These are phyloP conservation scores for Metaphire vulgaris DNA, from an alignment of 1,140 invertebrate genomes.

Conservation along the genomic window DNA sequence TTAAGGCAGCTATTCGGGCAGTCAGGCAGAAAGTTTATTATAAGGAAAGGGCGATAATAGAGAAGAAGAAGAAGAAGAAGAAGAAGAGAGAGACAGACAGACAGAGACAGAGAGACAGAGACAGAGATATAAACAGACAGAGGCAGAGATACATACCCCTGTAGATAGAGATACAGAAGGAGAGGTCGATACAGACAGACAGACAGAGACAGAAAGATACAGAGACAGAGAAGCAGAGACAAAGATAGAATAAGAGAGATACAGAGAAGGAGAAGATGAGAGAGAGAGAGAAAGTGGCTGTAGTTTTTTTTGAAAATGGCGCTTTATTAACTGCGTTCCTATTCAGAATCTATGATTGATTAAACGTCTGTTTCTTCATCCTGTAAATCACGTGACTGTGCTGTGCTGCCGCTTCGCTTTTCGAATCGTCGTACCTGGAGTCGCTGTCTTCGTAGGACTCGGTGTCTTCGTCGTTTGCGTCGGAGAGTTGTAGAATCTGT, in stretches of 20 bases:
- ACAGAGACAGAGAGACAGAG: neutral
- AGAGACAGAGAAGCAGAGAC: constrained; percentile 3
- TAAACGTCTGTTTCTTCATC: too few species aligned
- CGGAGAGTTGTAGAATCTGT: too few species aligned
- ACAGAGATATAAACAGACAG: neutral
- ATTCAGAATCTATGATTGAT: too few species aligned
- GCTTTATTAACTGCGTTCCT: too few species aligned
- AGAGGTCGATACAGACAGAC: constrained; percentile 11
- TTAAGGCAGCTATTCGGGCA: too few species aligned
- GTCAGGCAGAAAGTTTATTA: too few species aligned
- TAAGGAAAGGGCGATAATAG: neutral
- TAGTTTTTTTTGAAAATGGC: too few species aligned
- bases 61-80: constrained; percentile 11
- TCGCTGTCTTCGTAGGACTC: too few species aligned
- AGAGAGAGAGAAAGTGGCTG: constrained; percentile 11
- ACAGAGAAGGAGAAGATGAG: constrained; percentile 4
- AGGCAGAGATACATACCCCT: neutral
- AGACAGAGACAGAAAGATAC: constrained; percentile 1
- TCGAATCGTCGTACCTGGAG: too few species aligned
- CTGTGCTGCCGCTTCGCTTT: too few species aligned
- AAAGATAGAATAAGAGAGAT: neutral
- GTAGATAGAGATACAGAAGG: neutral
- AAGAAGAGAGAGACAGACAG: constrained; percentile 15
- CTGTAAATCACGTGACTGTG: too few species aligned
- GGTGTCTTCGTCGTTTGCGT: too few species aligned